Evolutionary conservation across 2,113 vertebrate genomes (phyloP).

Genomic region (Odontesthes bonariensis): DNA sequence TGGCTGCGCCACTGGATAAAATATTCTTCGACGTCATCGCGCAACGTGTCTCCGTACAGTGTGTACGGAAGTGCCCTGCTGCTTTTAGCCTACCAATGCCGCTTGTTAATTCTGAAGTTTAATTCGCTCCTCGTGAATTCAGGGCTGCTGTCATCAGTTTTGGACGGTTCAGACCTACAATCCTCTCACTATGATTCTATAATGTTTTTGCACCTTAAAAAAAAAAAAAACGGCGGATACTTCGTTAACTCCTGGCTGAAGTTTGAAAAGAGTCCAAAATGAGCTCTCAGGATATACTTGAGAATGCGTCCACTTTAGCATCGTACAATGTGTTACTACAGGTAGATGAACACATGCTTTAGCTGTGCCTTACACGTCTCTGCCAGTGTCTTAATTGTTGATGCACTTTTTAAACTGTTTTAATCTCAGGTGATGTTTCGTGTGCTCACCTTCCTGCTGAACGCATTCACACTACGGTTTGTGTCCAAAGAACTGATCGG

Average conservation of each 20-base stretch:
- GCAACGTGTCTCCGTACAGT: constrained; percentile 18
- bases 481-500: constrained; percentile 93
- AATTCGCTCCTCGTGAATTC: neutral
- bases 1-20: constrained; percentile 2
- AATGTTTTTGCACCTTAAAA: constrained; percentile 5
- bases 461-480: constrained; percentile 95
- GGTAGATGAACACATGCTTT: constrained; percentile 53
- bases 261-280: constrained; percentile 58
- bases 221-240: neutral
- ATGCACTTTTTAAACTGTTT: neutral
- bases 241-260: neutral
- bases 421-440: constrained; percentile 90
- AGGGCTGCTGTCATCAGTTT: accelerated
- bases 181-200: neutral
- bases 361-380: no score
- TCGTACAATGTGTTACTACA: constrained; percentile 84
- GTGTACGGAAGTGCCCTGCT: constrained; percentile 71
- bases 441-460: constrained; percentile 90
- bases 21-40: constrained; percentile 47
- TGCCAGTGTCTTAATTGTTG: neutral
- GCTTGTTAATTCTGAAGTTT: neutral
- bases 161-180: neutral
- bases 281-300: constrained; percentile 80
- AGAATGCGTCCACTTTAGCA: constrained; percentile 76
- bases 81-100: neutral